Evolutionary conservation across 2,113 vertebrate genomes (phyloP), one percentile per base, ranked within the genome.

Genomic region (Apeltes quadracus): DNA sequence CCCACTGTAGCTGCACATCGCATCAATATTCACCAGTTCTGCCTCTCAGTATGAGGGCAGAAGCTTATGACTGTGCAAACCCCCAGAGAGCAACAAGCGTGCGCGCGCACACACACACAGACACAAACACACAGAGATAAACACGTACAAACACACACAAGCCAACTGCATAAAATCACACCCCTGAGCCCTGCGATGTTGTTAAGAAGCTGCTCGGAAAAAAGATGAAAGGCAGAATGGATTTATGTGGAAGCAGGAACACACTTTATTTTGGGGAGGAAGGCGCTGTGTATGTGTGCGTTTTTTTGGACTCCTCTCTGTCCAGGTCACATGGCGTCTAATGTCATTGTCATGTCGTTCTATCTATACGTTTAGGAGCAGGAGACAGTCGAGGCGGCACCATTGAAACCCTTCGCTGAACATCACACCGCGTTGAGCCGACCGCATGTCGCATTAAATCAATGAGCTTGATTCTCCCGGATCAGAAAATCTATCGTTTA

Each of bases 11-110:
- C 44, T 78, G 75, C 71, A 81, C 72, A 84, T 80, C 53, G 56
- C 75, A 87, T 86, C 78, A 89, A 91, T 90, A 89, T 90, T 85
- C 79, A 88, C 61, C 16, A 79, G 65, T 59, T 79, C 67, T 82
- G 72, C 78, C 69, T 81, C 74, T 82, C 58, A 71, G 84, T 69
- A 80, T 22, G 69, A 74, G 84, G 72, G 79, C 63, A 85, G 77
- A 73, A 76, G 86, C 78, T 83, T 85, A 82, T 85, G 69, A 84
- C 76, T 81, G 72, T 65, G 76, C 83, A 84, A 82, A 66, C 39
- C 82, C 84, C 80, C 34, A 32, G 79, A 71, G 76, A 82, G 62
- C 38, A 64, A 67, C 78, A 71, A 58, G 32, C 51, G 15, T 63
- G 65, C 53, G 55, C 69, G 32, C 76, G 68, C 76, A 73, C 76